Base-by-base conservation (phyloP, 2,113 vertebrate genomes). In the Microcebus murinus region DNA sequence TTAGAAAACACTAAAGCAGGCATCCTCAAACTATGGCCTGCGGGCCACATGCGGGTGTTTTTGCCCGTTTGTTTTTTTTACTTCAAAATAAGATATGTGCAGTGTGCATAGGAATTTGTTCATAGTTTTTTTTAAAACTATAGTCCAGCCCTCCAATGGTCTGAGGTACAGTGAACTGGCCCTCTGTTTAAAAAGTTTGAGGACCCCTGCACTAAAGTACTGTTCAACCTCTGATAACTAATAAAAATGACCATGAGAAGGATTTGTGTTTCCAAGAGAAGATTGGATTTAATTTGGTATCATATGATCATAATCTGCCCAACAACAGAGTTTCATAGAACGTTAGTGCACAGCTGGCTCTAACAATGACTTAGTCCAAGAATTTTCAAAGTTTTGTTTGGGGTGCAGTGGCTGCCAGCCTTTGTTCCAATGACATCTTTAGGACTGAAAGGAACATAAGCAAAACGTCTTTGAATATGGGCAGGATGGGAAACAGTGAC, bases 211-310 rank as follows among this genome's bases (percentile, higher is more conserved):
- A 67, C 29, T 39, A 73, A 59, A 76, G 34, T 92, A 83, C 14
- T 82, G 15, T 90, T 94, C 57, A 87, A 4, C 45, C 15, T 88
- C 73, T 59, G 55, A n/a, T 68, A 88, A 80, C 65, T 87, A 94
- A 86, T 52, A 94, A 96, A 93, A 68, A 91, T 61, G 52, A 68
- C 23, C 57, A 80, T 39, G 29, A 65, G 23, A 96, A 94, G 52
- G 36, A 91, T 55, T 76, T 63, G 6, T 92, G 67, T 91, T 94
- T 95, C 74, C 45, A 86, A 86, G 39, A 85, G n/a, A 86, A 80
- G 59, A 93, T n/a, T 10, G 48, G 77, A 73, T 86, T 89, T 67
- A 86, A 74, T 87, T 73, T 91, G 48, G 6, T 74, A 59, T 86
- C 63, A 57, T 57, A 67, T 9, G 18, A 91, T 73, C 63, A 52